Base-by-base conservation (phyloP, 53 echinoderm and acorn worm species). In the Glandiceps talaboti region DNA sequence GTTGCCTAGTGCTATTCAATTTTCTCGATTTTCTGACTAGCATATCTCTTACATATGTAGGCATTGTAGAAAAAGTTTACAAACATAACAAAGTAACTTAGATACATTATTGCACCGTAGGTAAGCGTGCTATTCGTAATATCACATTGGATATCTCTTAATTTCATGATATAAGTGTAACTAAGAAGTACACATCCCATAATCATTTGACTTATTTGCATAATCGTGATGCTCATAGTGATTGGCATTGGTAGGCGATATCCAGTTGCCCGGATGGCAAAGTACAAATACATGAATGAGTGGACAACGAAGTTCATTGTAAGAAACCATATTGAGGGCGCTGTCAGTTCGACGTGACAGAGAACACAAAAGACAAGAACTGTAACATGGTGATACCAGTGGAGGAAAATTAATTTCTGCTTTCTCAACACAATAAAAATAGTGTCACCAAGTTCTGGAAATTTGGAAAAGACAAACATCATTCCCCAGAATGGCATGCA, bases 381-480 rank as follows among this genome's bases (percentile, higher is more conserved):
- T 30, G 88, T 82, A 64, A 88, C 81, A 76, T 95, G 96, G 73
- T 95, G 96, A 33, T 93, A 95, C 96, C 96, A 95, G 78, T 95
- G 96, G 0, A 95, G 89, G 33, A 92, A 85, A 75, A 92, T 90
- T 73, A 95, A 33, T 78, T 90, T 92, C 85, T 95, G 92, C 77
- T 95, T 95, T 12, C 92, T 90, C 27, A 88, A 81, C 28, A 95
- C n/a, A n/a, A n/a, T n/a, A n/a, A n/a, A n/a, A n/a, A n/a, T n/a
- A n/a, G n/a, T n/a, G n/a, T n/a, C n/a, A 89, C 92, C 96, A 14
- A 95, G 87, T 80, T 95, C 96, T 0, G 92, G 90, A 1, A 93
- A 81, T 75, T 95, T 95, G 78, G 93, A 93, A 14, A 92, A 79
- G 75, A 85, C 81, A 81, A 95, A 95, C 33, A 89, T 76, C 27